A percentile compares a stretch with the other conserved stretches of the same genome.
Conservation (phyloP, 2,797 vertebrate species). For the Threskiornis aethiopicus region DNA sequence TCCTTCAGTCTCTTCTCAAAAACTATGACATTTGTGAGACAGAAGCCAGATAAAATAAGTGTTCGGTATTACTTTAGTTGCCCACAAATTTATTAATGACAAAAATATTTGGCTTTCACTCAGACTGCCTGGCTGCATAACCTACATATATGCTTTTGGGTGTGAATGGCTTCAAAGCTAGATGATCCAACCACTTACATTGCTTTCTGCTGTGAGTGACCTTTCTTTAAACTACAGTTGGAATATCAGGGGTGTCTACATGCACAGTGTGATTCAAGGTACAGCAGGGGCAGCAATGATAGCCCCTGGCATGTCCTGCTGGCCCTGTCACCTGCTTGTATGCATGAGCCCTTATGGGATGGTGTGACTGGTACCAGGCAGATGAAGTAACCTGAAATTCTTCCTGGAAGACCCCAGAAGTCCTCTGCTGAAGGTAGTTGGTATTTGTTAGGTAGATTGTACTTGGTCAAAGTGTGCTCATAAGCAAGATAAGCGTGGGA, state of each 20-base stretch:
- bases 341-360: not conserved
- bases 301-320: not conserved
- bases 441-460: not conserved
- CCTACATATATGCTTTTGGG: not conserved
- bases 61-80: not conserved
- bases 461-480: not conserved
- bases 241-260: not conserved
- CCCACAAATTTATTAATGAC: not conserved
- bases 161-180: not conserved
- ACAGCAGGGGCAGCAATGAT: not conserved
- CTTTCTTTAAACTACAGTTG: not conserved
- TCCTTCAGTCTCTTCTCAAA: not conserved
- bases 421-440: not conserved
- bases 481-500: not conserved
- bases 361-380: not conserved
- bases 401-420: not conserved
- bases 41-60: not conserved
- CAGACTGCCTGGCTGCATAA: not conserved
- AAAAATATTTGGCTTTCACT: not conserved
- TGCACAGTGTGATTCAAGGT: not conserved
- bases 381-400: not conserved
- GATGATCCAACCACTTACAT: not conserved
- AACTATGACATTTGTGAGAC: not conserved
- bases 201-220: not conserved
- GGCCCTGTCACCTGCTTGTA: not conserved